Percentiles rank a stretch among this genome's conserved stretches.
Conservation (phyloP, 2,888 invertebrate species). For the Crioceris asparagi region DNA sequence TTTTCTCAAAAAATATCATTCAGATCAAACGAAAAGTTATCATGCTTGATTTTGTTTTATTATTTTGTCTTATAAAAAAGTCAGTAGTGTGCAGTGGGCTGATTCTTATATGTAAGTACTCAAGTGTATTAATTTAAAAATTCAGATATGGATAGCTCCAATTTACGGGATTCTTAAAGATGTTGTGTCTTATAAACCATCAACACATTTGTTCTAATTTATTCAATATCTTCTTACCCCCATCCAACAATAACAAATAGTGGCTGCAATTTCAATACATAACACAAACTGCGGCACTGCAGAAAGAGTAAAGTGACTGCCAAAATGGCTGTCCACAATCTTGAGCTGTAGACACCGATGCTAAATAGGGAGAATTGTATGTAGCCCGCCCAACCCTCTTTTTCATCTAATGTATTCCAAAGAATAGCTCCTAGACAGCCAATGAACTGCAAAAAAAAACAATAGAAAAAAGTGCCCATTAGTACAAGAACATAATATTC, state of each 20-base stretch:
- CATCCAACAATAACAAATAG: slow-evolving; percentile 49
- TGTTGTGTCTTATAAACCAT: too few species aligned
- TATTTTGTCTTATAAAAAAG: too few species aligned
- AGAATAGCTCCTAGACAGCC: slow-evolving; percentile 64
- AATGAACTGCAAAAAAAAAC: slow-evolving; percentile 41
- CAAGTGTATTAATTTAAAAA: too few species aligned
- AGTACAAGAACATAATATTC: neutral
- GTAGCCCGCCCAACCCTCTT: slow-evolving; percentile 52
- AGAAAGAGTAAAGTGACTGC: slow-evolving; percentile 73
- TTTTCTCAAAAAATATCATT: too few species aligned
- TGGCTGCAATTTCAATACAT: slow-evolving; percentile 66
- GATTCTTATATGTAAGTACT: too few species aligned
- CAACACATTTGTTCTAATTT: too few species aligned
- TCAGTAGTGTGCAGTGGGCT: too few species aligned
- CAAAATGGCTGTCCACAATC: slow-evolving; percentile 77
- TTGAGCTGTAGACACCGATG: slow-evolving; percentile 66
- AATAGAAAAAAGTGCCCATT: neutral
- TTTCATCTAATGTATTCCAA: slow-evolving; percentile 52
- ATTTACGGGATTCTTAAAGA: too few species aligned
- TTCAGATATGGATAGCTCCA: too few species aligned
- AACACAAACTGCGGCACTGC: slow-evolving; percentile 73
- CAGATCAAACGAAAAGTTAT: too few species aligned
- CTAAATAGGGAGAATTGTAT: slow-evolving; percentile 68
- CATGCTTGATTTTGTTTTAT: too few species aligned
- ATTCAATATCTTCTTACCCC: slow-evolving; percentile 45